Evolutionary conservation across 2,113 vertebrate species (phyloP).

Genomic region (Onychorhynchus coronatus): DNA sequence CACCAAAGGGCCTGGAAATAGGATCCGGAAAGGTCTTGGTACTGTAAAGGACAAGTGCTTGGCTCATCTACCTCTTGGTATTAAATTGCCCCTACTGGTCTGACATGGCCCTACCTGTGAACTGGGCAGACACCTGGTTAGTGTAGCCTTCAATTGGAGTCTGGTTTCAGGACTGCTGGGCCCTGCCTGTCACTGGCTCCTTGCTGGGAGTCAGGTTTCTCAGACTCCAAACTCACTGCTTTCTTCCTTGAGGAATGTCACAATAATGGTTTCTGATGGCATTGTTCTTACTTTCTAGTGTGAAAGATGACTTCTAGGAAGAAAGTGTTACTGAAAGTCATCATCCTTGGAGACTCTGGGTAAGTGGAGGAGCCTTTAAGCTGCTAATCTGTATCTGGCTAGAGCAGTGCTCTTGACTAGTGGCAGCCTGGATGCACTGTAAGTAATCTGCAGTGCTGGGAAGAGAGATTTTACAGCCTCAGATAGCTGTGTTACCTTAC

Average conservation of each 20-base stretch:
- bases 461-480: background rate
- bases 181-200: background rate
- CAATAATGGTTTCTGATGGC: background rate
- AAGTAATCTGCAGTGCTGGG: background rate
- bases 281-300: slow-evolving; percentile 61
- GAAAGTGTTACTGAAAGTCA: slow-evolving; percentile 98
- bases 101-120: background rate
- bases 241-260: background rate
- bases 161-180: background rate
- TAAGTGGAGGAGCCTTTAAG: slow-evolving; percentile 74
- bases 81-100: background rate
- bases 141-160: background rate
- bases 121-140: background rate
- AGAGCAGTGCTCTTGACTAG: background rate
- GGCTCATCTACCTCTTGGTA: background rate
- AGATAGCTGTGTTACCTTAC: background rate
- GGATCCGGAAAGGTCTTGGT: background rate
- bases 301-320: slow-evolving; percentile 97
- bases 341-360: slow-evolving; percentile 97
- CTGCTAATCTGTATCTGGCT: background rate
- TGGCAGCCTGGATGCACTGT: background rate
- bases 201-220: background rate
- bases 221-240: background rate
- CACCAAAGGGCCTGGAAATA: background rate
- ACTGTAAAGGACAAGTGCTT: background rate